phyloP scores from a whole-genome alignment of 2,888 invertebrate species.

The Acleris literana region DNA sequence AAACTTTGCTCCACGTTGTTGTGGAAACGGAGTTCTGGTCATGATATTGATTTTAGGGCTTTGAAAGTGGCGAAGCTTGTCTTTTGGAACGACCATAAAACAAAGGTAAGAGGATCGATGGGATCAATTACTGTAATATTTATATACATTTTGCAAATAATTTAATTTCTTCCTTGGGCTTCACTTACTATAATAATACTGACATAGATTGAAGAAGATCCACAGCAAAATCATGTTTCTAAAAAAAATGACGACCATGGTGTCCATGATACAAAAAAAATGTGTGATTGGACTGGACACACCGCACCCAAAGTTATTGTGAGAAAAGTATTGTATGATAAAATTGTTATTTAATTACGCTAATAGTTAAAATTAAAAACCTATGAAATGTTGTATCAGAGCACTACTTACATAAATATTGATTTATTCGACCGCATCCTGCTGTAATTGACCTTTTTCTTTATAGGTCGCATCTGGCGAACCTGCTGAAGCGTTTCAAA shows the following conservation, averaged over 20 bases:
- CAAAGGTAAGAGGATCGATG: slow-evolving; percentile 37
- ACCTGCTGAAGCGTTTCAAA: background rate
- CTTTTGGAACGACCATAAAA: slow-evolving; percentile 8
- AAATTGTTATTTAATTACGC: slow-evolving; percentile 25
- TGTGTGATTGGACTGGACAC: background rate
- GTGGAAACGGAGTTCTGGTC: slow-evolving; percentile 21
- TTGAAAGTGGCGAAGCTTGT: slow-evolving; percentile 5
- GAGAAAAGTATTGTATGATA: slow-evolving; percentile 13
- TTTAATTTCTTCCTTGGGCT: slow-evolving; percentile 61
- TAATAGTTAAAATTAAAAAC: slow-evolving; percentile 13
- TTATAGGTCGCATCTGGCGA: background rate
- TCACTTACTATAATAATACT: slow-evolving; percentile 43
- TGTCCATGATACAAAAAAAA: background rate
- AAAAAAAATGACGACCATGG: slow-evolving; percentile 11
- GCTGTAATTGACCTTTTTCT: slow-evolving; percentile 6
- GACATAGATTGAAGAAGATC: slow-evolving; percentile 42
- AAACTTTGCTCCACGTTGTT: slow-evolving; percentile 25
- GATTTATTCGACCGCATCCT: slow-evolving; percentile 7
- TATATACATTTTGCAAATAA: slow-evolving; percentile 34
- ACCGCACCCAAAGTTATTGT: slow-evolving; percentile 9
- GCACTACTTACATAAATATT: slow-evolving; percentile 27
- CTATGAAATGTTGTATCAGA: slow-evolving; percentile 10
- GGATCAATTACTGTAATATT: slow-evolving; percentile 37
- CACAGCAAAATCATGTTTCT: slow-evolving; percentile 48
- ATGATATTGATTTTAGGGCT: slow-evolving; percentile 11